Base-by-base conservation (phyloP, 2,888 invertebrate genomes). In the Strigamia crassipes region DNA sequence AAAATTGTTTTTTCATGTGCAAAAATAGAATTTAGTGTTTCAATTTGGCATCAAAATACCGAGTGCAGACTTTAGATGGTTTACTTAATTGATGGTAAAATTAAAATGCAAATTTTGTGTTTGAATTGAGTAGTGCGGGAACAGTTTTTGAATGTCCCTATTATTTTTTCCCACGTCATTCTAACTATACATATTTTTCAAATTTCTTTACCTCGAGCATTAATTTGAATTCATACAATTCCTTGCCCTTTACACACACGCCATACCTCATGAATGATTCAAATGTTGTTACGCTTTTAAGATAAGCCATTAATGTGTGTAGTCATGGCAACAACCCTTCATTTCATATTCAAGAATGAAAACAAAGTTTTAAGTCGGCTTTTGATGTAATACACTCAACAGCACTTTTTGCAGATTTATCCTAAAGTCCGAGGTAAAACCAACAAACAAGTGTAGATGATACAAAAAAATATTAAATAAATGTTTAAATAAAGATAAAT, bases 301-400 rank as follows among this genome's bases (percentile, higher is more conserved):
- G 61, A 61, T 61, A 61, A 61, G 61, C 61, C 61, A 61, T 61
- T 61, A 61, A 61, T 61, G 61, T 61, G 61, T 61, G 61, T 61
- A 15, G 61, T 18, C 61, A 61, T 61, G 61, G 61, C 61, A 61
- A 61, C 61, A 8, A 61, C n/a, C 10, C 21, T 61, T 61, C 61
- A 61, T 61, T 61, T 61, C 61, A 61, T 61, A 61, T 61, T 61
- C 61, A 61, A 61, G 61, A 61, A 61, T 61, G 61, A 61, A 61
- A n/a, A n/a, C 18, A 61, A 61, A 61, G 61, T 61, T 61, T 61
- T 61, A 61, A 61, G 61, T 61, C 61, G 61, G 61, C 61, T 61
- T 61, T 61, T 61, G 61, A 61, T 61, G 61, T 18, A 15, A 21
- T 18, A 61, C 61, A 61, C 61, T 61, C 61, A 61, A 61, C 21